phyloP scores from a whole-genome alignment of 2,888 invertebrate species.

The Meganola albula region DNA sequence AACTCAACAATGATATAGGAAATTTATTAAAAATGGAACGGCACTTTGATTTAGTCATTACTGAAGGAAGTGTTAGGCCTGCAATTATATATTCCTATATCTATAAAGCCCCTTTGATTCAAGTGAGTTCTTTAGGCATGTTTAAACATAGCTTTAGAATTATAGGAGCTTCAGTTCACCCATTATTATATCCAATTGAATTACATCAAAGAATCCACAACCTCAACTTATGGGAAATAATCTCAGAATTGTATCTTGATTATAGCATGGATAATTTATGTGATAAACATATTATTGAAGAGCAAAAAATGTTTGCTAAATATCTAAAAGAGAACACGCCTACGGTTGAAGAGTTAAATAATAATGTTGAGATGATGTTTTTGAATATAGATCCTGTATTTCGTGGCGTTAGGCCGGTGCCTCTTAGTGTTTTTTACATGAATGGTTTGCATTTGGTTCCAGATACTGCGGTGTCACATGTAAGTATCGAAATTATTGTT shows the following conservation, averaged over 20 bases:
- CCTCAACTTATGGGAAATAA: slow-evolving; percentile 24
- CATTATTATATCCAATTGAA: slow-evolving; percentile 30
- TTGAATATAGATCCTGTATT: slow-evolving; percentile 52
- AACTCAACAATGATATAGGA: slow-evolving; percentile 23
- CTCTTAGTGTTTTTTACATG: slow-evolving; percentile 51
- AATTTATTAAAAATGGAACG: slow-evolving; percentile 20
- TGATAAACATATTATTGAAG: slow-evolving; percentile 9
- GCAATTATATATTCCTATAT: slow-evolving; percentile 22
- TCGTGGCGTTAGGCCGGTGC: slow-evolving; percentile 44
- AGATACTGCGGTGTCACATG: slow-evolving; percentile 44
- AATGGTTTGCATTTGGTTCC: slow-evolving; percentile 53
- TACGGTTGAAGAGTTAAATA: slow-evolving; percentile 23
- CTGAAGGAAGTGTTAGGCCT: slow-evolving; percentile 22
- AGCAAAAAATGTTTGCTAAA: slow-evolving; percentile 16
- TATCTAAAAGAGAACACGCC: slow-evolving; percentile 25
- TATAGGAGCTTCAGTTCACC: slow-evolving; percentile 33
- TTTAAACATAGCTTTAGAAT: slow-evolving; percentile 18
- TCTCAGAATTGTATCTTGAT: slow-evolving; percentile 13
- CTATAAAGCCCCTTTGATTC: slow-evolving; percentile 30
- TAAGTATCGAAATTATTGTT: too few relatives aligned
- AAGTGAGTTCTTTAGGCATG: slow-evolving; percentile 33
- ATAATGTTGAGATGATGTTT: slow-evolving; percentile 43
- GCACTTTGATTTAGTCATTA: slow-evolving; percentile 25
- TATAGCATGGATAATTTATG: slow-evolving; percentile 7
- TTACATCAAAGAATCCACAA: slow-evolving; percentile 24